phyloP scores from a whole-genome alignment of 1,140 invertebrate species.

The Achroia grisella region DNA sequence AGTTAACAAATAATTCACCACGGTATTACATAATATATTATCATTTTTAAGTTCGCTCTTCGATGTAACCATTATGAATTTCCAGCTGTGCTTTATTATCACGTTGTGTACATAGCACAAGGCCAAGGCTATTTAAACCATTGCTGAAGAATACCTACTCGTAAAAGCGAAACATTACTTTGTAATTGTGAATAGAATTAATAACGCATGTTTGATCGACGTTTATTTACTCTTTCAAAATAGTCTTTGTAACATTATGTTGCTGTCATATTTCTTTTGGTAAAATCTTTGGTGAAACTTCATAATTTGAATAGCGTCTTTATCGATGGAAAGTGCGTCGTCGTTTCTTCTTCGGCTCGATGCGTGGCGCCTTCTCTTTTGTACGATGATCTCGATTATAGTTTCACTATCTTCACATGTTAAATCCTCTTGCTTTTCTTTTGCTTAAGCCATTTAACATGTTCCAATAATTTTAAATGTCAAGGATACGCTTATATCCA shows the following conservation, averaged over 20 bases:
- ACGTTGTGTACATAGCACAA: slow-evolving; percentile 25
- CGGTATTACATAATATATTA: no score
- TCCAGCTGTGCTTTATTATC: slow-evolving; percentile 27
- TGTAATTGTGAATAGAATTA: no score
- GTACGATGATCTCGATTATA: slow-evolving; percentile 41
- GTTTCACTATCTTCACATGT: slow-evolving; percentile 37
- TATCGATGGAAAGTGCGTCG: slow-evolving; percentile 37
- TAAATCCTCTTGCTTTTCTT: slow-evolving; percentile 29
- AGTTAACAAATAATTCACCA: no score
- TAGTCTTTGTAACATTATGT: not conserved
- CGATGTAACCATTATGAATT: slow-evolving; percentile 13
- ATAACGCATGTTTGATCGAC: no score
- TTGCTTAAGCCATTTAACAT: slow-evolving; percentile 7
- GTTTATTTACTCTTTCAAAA: not conserved
- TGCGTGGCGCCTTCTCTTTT: slow-evolving; percentile 43
- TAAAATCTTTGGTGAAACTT: slow-evolving; percentile 24
- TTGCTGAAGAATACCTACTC: slow-evolving; percentile 4
- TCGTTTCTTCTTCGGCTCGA: slow-evolving; percentile 22
- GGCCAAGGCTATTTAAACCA: slow-evolving; percentile 34
- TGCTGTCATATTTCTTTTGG: not conserved
- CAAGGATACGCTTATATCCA: slow-evolving; percentile 10
- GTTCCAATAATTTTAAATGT: slow-evolving; percentile 10
- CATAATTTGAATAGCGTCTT: slow-evolving; percentile 29
- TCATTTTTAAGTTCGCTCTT: not conserved
- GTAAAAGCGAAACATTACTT: no score